phyloP scores from a whole-genome alignment of 2,888 invertebrate species.

The Bugulina stolonifera region DNA sequence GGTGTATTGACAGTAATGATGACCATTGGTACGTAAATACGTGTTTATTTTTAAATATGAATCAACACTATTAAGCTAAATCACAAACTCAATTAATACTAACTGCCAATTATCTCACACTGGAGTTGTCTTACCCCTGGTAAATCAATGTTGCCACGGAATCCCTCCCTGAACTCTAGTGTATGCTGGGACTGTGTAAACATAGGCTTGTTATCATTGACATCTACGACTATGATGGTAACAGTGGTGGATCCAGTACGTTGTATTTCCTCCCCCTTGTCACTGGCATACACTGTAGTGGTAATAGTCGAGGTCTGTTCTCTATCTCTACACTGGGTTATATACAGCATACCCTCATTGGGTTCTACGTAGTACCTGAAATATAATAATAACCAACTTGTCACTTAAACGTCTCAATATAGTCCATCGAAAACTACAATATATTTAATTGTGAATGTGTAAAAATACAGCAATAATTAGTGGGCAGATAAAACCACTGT shows the following conservation, averaged over 20 bases:
- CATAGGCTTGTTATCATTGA: conserved; percentile 21
- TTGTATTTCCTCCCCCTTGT: background rate
- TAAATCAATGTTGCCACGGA: background rate
- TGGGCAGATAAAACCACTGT: too few relatives aligned
- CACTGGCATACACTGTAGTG: background rate
- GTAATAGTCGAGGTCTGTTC: background rate
- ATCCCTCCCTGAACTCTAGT: conserved; percentile 1
- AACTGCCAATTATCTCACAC: too few relatives aligned
- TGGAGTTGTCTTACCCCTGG: background rate
- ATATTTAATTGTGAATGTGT: too few relatives aligned
- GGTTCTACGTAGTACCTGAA: background rate
- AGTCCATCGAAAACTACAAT: too few relatives aligned
- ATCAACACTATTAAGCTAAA: too few relatives aligned
- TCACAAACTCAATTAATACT: too few relatives aligned
- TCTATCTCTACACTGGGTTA: conserved; percentile 4
- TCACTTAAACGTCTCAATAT: too few relatives aligned
- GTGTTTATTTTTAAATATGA: too few relatives aligned
- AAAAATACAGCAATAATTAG: too few relatives aligned
- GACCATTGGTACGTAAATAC: too few relatives aligned
- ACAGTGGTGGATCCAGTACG: background rate
- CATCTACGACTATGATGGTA: background rate
- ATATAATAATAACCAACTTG: background rate
- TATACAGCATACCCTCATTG: background rate
- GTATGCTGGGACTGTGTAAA: conserved; percentile 3
- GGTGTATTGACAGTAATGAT: too few relatives aligned